Evolutionary conservation across 2,113 vertebrate genomes (phyloP).

Genomic region (Tringa solitaria): DNA sequence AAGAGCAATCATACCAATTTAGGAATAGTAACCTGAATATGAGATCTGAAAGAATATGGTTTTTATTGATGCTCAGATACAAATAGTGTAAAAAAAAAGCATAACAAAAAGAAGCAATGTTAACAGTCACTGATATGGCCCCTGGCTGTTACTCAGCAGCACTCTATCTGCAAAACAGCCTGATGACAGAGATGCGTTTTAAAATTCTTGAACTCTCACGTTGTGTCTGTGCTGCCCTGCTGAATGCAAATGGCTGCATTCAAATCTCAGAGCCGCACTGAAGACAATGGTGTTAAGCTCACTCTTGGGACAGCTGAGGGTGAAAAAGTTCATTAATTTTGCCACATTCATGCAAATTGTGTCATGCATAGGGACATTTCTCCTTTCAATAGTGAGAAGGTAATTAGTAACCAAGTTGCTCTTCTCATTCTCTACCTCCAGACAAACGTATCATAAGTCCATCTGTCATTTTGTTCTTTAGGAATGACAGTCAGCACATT

Average conservation of each 20-base stretch:
- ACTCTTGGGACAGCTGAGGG: background rate
- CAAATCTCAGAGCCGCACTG: background rate
- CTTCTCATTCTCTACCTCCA: background rate
- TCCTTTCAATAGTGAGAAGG: background rate
- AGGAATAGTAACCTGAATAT: background rate
- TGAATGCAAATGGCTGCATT: background rate
- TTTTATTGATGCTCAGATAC: background rate
- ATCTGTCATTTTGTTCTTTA: constrained; percentile 57
- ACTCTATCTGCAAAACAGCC: background rate
- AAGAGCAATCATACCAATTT: background rate
- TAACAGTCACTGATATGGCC: background rate
- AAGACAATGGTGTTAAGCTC: background rate
- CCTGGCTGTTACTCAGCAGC: background rate
- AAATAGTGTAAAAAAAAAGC: background rate
- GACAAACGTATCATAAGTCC: background rate
- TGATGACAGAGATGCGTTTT: background rate
- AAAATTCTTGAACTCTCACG: background rate
- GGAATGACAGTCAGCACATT: constrained; percentile 23
- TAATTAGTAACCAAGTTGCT: constrained; percentile 23
- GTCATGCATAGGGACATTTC: background rate
- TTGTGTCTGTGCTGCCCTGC: background rate
- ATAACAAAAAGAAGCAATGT: background rate
- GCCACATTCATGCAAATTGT: background rate
- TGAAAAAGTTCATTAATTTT: constrained; percentile 16
- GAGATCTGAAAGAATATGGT: background rate